These are phyloP conservation scores for Caerostris extrusa DNA, from an alignment of 1,140 invertebrate genomes.

Conservation along the genomic window DNA sequence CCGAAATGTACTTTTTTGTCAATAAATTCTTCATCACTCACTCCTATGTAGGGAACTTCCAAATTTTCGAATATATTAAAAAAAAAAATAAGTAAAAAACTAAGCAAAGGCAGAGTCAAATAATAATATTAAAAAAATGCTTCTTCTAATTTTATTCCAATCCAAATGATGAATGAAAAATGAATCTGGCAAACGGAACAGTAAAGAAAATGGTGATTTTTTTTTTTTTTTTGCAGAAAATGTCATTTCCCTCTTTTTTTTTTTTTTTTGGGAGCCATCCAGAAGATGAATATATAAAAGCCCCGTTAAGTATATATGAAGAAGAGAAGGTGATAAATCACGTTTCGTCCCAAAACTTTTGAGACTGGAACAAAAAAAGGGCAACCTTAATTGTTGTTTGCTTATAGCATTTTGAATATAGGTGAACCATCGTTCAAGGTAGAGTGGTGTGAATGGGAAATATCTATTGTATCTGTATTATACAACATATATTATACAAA, in stretches of 20 bases:
- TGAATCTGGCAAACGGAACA: constrained; percentile 1
- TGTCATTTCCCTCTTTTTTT: background rate
- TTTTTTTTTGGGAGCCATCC: background rate
- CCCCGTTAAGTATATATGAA: background rate
- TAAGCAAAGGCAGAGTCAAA: too few species aligned
- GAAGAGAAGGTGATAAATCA: constrained; percentile 31
- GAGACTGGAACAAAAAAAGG: background rate
- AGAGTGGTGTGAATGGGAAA: too few species aligned
- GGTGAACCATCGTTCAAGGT: background rate
- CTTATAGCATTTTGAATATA: background rate
- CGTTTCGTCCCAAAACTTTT: background rate
- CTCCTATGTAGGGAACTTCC: too few species aligned
- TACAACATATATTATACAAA: too few species aligned
- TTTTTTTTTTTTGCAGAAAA: background rate
- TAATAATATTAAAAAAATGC: background rate
- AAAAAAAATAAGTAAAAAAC: too few species aligned
- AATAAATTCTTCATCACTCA: too few species aligned
- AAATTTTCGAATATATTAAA: too few species aligned
- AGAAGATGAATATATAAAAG: background rate
- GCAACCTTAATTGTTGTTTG: constrained; percentile 18
- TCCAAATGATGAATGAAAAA: constrained; percentile 28
- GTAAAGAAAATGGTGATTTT: constrained; percentile 16
- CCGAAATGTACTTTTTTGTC: too few species aligned
- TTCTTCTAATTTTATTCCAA: constrained; percentile 30
- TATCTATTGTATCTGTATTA: too few species aligned